These are phyloP conservation scores for Sesamia inferens DNA, from an alignment of 2,888 invertebrate species.

Conservation along the genomic window DNA sequence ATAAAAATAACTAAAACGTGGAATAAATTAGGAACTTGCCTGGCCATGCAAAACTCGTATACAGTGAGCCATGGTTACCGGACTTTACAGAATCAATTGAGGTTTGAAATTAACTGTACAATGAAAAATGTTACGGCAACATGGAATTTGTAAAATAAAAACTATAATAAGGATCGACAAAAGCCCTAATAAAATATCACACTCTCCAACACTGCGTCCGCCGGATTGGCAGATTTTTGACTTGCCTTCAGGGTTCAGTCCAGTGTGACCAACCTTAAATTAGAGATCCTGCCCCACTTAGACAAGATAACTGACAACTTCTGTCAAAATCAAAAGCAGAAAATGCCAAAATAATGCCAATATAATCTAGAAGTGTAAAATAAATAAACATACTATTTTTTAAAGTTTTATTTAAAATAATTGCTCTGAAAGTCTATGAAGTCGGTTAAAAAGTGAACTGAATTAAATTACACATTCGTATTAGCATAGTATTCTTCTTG, in stretches of 20 bases:
- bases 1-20: constrained; percentile 64
- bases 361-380: no score
- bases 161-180: constrained; percentile 58
- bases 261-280: no score
- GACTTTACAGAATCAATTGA: constrained; percentile 78
- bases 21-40: constrained; percentile 86
- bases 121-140: constrained; percentile 79
- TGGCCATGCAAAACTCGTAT: constrained; percentile 94
- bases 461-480: no score
- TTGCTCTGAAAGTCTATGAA: no score
- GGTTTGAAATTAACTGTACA: constrained; percentile 68
- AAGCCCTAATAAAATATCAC: constrained; percentile 30
- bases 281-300: no score
- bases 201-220: constrained; percentile 69
- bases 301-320: no score
- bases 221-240: constrained; percentile 66
- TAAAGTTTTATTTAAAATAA: no score
- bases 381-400: no score
- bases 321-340: no score
- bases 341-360: no score
- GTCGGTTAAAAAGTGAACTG: no score
- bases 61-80: constrained; percentile 93
- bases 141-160: constrained; percentile 77
- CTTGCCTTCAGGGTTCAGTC: background rate
- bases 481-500: no score